Conservation (phyloP, 2,888 invertebrate genomes). For the Plagodis dolabraria region DNA sequence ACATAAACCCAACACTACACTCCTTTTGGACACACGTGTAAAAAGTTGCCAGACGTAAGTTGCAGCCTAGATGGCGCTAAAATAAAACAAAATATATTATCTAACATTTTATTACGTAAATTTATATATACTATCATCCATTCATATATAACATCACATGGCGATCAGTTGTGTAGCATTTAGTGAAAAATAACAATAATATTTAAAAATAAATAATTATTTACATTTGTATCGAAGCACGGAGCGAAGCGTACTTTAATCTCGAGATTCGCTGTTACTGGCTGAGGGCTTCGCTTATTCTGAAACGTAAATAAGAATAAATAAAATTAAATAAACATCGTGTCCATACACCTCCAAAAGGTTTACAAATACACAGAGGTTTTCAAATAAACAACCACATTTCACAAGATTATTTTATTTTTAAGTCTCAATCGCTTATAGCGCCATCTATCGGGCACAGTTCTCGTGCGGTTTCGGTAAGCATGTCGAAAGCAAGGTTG, state of each 20-base stretch:
- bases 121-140: slow-evolving; percentile 31
- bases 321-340: neutral
- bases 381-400: too few relatives aligned
- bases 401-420: too few relatives aligned
- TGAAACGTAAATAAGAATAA: slow-evolving; percentile 46
- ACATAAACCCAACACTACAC: too few relatives aligned
- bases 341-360: too few relatives aligned
- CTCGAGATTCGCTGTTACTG: slow-evolving; percentile 54
- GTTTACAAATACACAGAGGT: too few relatives aligned
- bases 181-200: slow-evolving; percentile 9
- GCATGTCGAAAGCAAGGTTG: too few relatives aligned
- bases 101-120: slow-evolving; percentile 37
- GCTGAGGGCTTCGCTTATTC: slow-evolving; percentile 51
- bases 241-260: slow-evolving; percentile 15
- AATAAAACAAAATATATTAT: slow-evolving; percentile 11
- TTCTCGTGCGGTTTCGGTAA: too few relatives aligned
- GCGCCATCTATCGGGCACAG: too few relatives aligned
- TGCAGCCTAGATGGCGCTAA: slow-evolving; percentile 10
- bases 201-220: slow-evolving; percentile 51
- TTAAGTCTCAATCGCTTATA: too few relatives aligned
- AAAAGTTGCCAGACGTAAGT: too few relatives aligned
- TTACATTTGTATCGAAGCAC: slow-evolving; percentile 46
- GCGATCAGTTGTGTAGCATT: slow-evolving; percentile 18
- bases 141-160: slow-evolving; percentile 25
- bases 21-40: too few relatives aligned